A percentile compares a stretch with the other conserved stretches of the same genome.
phyloP scores from a whole-genome alignment of 2,113 vertebrate genomes.

The western clawed frog (Xenopus tropicalis) region DNA sequence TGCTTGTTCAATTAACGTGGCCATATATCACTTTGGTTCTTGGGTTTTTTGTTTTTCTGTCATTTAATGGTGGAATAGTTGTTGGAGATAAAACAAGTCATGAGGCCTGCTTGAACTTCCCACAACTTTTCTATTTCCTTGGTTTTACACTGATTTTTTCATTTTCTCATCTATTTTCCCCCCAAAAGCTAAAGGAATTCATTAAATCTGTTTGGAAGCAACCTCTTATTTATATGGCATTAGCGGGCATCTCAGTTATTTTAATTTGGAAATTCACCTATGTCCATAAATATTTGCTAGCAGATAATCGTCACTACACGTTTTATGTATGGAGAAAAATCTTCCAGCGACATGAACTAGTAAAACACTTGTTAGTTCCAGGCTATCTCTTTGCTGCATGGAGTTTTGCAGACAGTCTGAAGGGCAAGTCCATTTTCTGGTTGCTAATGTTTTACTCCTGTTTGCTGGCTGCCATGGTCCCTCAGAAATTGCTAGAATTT shows the following conservation, averaged over 20 bases:
- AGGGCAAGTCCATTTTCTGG: constrained; percentile 85
- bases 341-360: constrained; percentile 77
- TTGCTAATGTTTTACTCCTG: constrained; percentile 77
- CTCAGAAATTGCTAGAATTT: constrained; percentile 93
- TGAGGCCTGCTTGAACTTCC: constrained; percentile 84
- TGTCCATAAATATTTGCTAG: constrained; percentile 88
- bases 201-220: constrained; percentile 66
- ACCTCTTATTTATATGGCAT: constrained; percentile 65
- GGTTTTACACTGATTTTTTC: constrained; percentile 84
- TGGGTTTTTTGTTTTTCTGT: constrained; percentile 72
- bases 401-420: constrained; percentile 83
- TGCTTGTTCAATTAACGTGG: constrained; percentile 70
- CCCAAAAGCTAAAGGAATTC: constrained; percentile 69
- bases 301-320: constrained; percentile 91
- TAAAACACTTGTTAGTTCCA: constrained; percentile 81
- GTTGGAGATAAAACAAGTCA: constrained; percentile 87
- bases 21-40: constrained; percentile 69
- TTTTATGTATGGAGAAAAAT: constrained; percentile 93
- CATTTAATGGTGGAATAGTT: constrained; percentile 84
- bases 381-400: constrained; percentile 84
- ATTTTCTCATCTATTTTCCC: constrained; percentile 71
- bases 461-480: constrained; percentile 72
- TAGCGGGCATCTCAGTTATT: constrained; percentile 61
- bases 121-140: constrained; percentile 92
- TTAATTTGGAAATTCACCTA: constrained; percentile 91